Evolutionary conservation across 2,113 vertebrate species (phyloP), one percentile per base, ranked within the genome.

Genomic region (Seriola aureovittata): DNA sequence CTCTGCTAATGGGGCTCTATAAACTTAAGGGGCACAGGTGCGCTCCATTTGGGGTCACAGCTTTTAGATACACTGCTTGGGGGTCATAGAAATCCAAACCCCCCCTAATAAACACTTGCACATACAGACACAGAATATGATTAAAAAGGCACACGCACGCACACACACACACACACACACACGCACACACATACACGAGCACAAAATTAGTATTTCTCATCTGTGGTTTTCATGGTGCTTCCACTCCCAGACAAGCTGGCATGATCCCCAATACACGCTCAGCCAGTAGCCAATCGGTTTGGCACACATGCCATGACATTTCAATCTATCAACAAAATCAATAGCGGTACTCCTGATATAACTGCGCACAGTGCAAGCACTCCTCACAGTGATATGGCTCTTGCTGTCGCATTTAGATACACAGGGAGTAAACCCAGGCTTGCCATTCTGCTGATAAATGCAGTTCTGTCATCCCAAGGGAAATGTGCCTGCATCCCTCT

Each of bases 291-390:
- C 85, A 76, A 72, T 82, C 67, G 21, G 71, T 74, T 80, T 86
- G 89, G 88, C 88, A 88, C 87, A 80, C 84, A 75, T 89, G 79
- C 72, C 78, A 88, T 80, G 91, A 91, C 86, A 89, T 92, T 93
- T 92, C 88, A 92, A 91, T 94, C 90, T 87, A 91, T 94, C 91
- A 91, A 73, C 79, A 76, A 89, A 90, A 92, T 92, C 90, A 89
- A 91, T 91, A 84, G 82, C 89, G 36, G 84, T 79, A 71, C 79
- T 78, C 82, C 72, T 81, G 69, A 44, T 91, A 64, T 81, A 88
- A 89, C 85, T 83, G 78, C 84, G 82, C 89, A 84, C 78, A 76
- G 82, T 66, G 85, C 82, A 81, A 50, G 72, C 42, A 16, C 64
- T 74, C 57, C 87, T 81, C 46, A 12, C 74, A 70, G 72, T 73